A percentile compares a stretch with the other conserved stretches of the same genome.
These are phyloP conservation scores for Chromobotia macracanthus DNA, from an alignment of 2,797 vertebrate genomes.

Conservation along the genomic window DNA sequence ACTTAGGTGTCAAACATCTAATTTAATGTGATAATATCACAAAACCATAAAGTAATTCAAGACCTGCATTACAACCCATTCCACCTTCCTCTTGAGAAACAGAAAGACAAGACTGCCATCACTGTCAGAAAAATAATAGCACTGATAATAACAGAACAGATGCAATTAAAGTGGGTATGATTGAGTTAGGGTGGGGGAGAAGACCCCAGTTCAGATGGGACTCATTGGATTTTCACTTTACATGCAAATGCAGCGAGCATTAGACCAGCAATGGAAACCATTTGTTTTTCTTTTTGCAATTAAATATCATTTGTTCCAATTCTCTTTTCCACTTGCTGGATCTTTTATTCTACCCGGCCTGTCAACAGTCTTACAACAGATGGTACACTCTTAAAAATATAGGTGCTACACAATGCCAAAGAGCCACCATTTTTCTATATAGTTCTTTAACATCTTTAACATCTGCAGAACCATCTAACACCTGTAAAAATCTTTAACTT, in stretches of 20 bases:
- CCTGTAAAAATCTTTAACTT: too few relatives aligned
- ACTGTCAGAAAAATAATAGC: conserved; percentile 41
- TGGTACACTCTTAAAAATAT: too few relatives aligned
- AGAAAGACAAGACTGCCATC: conserved; percentile 12
- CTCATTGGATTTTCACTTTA: conserved; percentile 44
- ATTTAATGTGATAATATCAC: conserved; percentile 22
- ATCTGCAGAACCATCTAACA: too few relatives aligned
- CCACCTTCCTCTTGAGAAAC: conserved; percentile 10
- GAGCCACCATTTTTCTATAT: too few relatives aligned
- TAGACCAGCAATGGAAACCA: conserved; percentile 54
- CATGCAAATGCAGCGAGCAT: conserved; percentile 54
- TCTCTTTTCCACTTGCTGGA: conserved; percentile 8
- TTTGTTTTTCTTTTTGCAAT: conserved; percentile 58
- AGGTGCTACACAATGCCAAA: too few relatives aligned
- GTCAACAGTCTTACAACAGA: neutral
- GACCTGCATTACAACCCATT: conserved; percentile 6
- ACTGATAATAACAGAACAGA: conserved; percentile 43
- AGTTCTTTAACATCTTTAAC: too few relatives aligned
- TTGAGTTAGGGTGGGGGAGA: conserved; percentile 16
- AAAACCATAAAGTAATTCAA: conserved; percentile 32
- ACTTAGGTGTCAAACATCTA: conserved; percentile 30
- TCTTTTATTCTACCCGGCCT: conserved; percentile 16
- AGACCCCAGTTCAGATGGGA: neutral
- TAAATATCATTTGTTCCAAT: conserved; percentile 47
- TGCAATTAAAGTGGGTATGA: conserved; percentile 25